Conservation (phyloP, 2,797 vertebrate species). For the Anolis apletophallus region DNA sequence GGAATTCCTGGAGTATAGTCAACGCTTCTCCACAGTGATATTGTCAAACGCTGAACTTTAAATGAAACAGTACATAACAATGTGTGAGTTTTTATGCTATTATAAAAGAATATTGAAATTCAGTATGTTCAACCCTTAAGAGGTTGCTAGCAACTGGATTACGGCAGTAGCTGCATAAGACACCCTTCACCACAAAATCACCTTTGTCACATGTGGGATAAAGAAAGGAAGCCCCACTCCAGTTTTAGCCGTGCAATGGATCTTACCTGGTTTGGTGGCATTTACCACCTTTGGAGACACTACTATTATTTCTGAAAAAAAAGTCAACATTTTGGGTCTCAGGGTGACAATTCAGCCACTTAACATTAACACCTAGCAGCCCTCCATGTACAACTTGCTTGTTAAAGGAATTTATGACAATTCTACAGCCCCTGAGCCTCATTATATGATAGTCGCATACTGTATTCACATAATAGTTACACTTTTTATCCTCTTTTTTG, state of each 20-base stretch:
- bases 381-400: not conserved
- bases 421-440: not conserved
- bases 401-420: not conserved
- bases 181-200: slow-evolving; percentile 24
- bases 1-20: not conserved
- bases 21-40: not conserved
- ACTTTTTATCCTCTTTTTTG: too few species aligned
- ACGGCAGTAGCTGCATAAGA: not conserved
- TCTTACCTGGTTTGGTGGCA: slow-evolving; percentile 72
- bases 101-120: not conserved
- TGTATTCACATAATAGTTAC: too few species aligned
- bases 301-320: slow-evolving; percentile 78
- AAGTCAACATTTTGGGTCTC: slow-evolving; percentile 53
- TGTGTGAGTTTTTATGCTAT: slow-evolving; percentile 5
- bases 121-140: not conserved
- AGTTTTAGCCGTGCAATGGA: slow-evolving; percentile 9
- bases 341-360: slow-evolving; percentile 17
- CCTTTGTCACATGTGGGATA: not conserved
- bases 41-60: not conserved
- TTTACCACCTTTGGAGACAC: slow-evolving; percentile 77
- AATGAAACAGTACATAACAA: not conserved
- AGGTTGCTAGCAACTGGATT: not conserved
- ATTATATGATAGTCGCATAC: not conserved
- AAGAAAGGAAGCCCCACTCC: slow-evolving; percentile 35
- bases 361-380: not conserved